Conservation (phyloP, 2,797 vertebrate genomes). For the Pseudochirops corinnae region DNA sequence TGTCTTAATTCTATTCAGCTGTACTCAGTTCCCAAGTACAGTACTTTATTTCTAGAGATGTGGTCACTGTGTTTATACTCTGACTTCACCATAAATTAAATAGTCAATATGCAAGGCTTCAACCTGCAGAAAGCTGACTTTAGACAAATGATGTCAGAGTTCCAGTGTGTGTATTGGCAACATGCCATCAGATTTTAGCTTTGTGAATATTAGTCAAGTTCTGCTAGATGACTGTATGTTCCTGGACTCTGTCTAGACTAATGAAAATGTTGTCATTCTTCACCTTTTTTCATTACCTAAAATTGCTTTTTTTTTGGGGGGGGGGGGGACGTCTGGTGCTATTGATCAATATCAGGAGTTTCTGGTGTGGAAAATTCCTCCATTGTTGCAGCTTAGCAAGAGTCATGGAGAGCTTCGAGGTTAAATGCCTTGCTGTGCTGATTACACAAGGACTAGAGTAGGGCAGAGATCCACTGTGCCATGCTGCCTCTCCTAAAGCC, state of each 20-base stretch:
- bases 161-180: background rate
- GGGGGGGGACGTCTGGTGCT: background rate
- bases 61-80: background rate
- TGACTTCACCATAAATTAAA: conserved; percentile 11
- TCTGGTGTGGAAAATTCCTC: background rate
- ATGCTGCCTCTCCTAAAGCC: background rate
- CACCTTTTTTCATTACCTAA: background rate
- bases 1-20: background rate
- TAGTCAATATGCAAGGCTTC: background rate
- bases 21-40: background rate
- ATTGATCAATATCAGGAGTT: background rate
- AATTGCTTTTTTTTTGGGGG: background rate
- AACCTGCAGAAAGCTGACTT: background rate
- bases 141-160: background rate
- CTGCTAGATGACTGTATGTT: too few species aligned
- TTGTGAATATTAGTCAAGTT: background rate
- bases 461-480: background rate
- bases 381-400: background rate
- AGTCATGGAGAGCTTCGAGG: background rate
- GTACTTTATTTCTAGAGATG: conserved; percentile 40
- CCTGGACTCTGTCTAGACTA: too few species aligned
- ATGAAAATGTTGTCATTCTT: background rate
- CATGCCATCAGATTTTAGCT: background rate
- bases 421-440: background rate
- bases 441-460: background rate